These are phyloP conservation scores for Eumerus sabulonum DNA, from an alignment of 2,888 invertebrate genomes.

Conservation along the genomic window DNA sequence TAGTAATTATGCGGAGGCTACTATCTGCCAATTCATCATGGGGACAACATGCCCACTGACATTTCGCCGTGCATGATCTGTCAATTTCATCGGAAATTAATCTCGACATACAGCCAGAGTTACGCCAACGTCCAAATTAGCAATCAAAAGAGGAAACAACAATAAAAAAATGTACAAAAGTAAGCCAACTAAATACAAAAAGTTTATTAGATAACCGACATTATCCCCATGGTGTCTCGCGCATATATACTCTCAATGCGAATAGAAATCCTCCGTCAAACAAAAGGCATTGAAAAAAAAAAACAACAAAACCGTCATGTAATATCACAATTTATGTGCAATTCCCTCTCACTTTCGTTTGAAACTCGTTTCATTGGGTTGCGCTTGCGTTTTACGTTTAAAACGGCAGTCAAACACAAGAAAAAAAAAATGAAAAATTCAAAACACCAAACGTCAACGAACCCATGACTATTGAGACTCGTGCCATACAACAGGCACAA, in stretches of 20 bases:
- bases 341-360: conserved; percentile 79
- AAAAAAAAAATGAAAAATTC: no score
- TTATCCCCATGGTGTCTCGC: conserved; percentile 3
- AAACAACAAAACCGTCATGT: conserved; percentile 65
- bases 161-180: conserved; percentile 15
- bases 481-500: conserved; percentile 18
- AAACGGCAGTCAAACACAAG: no score
- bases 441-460: conserved; percentile 70
- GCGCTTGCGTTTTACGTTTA: conserved; percentile 65
- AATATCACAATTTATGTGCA: conserved; percentile 67
- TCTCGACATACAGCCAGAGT: conserved; percentile 16
- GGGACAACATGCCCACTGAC: no score
- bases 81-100: conserved; percentile 3
- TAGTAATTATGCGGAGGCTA: no score
- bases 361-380: conserved; percentile 74
- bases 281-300: conserved; percentile 37
- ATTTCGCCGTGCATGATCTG: background rate
- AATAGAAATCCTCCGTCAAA: conserved; percentile 49
- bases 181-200: conserved; percentile 24
- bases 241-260: conserved; percentile 14
- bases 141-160: conserved; percentile 3
- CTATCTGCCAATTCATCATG: no score
- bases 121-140: conserved; percentile 12
- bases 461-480: conserved; percentile 71
- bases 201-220: conserved; percentile 35